Conservation (phyloP, 2,797 vertebrate species). For the Peromyscus melanophrys region DNA sequence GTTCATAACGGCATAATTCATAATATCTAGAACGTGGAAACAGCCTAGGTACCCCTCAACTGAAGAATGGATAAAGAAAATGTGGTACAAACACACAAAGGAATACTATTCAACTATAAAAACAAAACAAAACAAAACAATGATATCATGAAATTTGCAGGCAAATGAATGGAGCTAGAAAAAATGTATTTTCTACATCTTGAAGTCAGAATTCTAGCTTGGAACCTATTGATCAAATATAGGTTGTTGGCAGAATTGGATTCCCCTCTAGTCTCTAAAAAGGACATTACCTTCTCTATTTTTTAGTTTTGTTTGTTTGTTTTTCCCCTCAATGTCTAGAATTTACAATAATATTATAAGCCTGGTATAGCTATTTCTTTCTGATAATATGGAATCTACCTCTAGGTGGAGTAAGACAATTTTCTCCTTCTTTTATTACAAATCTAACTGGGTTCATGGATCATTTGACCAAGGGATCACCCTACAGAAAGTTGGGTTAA, state of each 20-base stretch:
- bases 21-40: no score
- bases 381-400: not conserved
- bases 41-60: no score
- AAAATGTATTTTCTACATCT: not conserved
- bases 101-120: no score
- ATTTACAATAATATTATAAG: not conserved
- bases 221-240: not conserved
- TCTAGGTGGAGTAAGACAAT: not conserved
- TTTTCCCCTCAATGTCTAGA: not conserved
- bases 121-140: no score
- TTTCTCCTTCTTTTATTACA: not conserved
- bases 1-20: no score
- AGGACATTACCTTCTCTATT: rapidly evolving
- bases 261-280: not conserved
- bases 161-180: no score
- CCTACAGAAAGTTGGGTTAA: not conserved
- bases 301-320: not conserved
- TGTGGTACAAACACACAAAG: no score
- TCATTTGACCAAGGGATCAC: not conserved
- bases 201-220: not conserved
- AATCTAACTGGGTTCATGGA: not conserved
- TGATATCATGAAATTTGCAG: no score
- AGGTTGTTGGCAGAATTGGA: not conserved
- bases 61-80: no score
- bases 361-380: not conserved